Evolutionary conservation across 2,797 vertebrate species (phyloP), one percentile per base, ranked within the genome.

Genomic region (Coregonus suidteri): DNA sequence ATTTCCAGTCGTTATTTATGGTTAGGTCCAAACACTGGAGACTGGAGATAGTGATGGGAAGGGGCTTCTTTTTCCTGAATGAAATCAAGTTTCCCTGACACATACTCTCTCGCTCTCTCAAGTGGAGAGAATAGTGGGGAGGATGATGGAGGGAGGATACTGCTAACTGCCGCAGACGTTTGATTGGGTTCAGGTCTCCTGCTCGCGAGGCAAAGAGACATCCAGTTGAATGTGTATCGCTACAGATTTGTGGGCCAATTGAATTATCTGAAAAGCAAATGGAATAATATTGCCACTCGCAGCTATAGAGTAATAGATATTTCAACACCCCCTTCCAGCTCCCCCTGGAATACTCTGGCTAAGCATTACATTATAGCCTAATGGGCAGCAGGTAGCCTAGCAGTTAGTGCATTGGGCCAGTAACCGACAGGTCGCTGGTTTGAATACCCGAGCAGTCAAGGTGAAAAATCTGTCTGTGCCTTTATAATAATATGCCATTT

Each of bases 61-160:
- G 82, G 74, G 77, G 79, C 86, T 83, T 47, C 88, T 88, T 79
- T 75, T 91, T 86, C 84, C 82, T 90, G 88, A 95, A 91, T 91
- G 82, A 75, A 90, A 83, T 87, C 53, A 79, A 81, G 84, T 94
- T 84, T 86, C 51, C 90, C 83, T 80, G 9, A 47, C 92, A 37
- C 87, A 81, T 88, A 85, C 86, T 90, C 90, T 75, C 81, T 83
- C 75, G 77, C 77, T 20, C 78, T 85, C 37, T 82, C 82, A 76
- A 79, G 71, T 7, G 80, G 75, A 68, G 13, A 11, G 77, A 9
- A 71, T 13, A 52, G 47, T 80, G 81, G 41, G 41, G 41, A 47
- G 41, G 41, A 41, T 41, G 6, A 41, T 41, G 37, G 74, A 69
- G 18, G 37, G 75, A 71, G 34, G 3, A 7, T 51, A 13, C 59